Evolutionary conservation across 1,140 invertebrate genomes (phyloP).

Genomic region (Lethocerus indicus): DNA sequence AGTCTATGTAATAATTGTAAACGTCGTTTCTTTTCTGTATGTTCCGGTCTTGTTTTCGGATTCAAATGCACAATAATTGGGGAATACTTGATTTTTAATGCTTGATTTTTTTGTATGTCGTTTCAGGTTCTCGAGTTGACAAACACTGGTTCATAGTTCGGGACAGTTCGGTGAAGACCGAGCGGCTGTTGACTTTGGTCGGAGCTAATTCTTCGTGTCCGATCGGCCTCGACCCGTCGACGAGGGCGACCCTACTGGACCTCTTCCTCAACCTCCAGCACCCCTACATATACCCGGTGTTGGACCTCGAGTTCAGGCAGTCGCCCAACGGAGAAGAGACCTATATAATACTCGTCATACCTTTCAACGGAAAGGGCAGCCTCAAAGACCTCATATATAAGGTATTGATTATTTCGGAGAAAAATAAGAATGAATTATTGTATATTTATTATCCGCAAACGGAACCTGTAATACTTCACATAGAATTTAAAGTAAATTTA

Average conservation of each 20-base stretch:
- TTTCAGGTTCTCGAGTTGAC: conserved; percentile 52
- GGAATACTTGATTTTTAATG: too few species aligned
- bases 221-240: conserved; percentile 28
- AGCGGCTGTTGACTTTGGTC: conserved; percentile 63
- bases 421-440: neutral
- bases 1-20: too few species aligned
- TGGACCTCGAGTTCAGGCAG: conserved; percentile 52
- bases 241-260: conserved; percentile 50
- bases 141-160: conserved; percentile 81
- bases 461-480: neutral
- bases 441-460: too few species aligned
- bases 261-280: conserved; percentile 73
- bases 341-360: conserved; percentile 54
- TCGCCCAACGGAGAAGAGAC: conserved; percentile 28
- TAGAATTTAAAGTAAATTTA: neutral
- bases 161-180: conserved; percentile 61
- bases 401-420: conserved; percentile 28
- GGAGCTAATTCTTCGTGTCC: conserved; percentile 40
- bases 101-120: conserved; percentile 8
- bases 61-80: too few species aligned
- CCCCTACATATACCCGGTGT: conserved; percentile 77
- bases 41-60: too few species aligned
- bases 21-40: too few species aligned
- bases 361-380: conserved; percentile 65
- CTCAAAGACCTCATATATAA: conserved; percentile 80